phyloP scores from a whole-genome alignment of 2,113 vertebrate genomes.

The Syngnathoides biaculeatus region DNA sequence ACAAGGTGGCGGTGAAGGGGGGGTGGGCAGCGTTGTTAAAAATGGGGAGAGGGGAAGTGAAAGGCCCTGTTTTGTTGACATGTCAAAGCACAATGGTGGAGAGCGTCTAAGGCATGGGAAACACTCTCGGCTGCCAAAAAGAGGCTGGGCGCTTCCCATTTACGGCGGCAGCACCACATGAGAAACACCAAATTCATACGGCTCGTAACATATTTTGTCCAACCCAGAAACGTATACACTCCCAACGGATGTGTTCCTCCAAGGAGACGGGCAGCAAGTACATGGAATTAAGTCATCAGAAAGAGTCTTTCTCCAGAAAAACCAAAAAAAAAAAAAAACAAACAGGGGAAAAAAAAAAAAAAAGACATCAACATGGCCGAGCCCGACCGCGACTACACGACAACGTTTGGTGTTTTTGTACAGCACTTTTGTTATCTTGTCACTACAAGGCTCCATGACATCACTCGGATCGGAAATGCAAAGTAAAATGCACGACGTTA shows the following conservation, averaged over 20 bases:
- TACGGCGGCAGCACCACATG: slow-evolving; percentile 74
- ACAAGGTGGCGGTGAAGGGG: slow-evolving; percentile 33
- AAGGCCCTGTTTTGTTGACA: slow-evolving; percentile 76
- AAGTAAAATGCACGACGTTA: slow-evolving; percentile 62
- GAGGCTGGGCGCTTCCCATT: slow-evolving; percentile 86
- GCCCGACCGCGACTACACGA: slow-evolving; percentile 50
- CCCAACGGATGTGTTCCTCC: slow-evolving; percentile 28
- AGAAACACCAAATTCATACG: slow-evolving; percentile 48
- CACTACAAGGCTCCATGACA: slow-evolving; percentile 64
- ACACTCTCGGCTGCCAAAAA: slow-evolving; percentile 86
- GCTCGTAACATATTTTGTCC: slow-evolving; percentile 47
- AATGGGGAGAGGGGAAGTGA: slow-evolving; percentile 54
- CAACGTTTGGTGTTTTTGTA: slow-evolving; percentile 71
- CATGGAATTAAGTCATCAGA: slow-evolving; percentile 53
- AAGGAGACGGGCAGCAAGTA: slow-evolving; percentile 47
- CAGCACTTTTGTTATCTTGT: slow-evolving; percentile 64
- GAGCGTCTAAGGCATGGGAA: slow-evolving; percentile 89
- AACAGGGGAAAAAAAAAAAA: slow-evolving; percentile 38
- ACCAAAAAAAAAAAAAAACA: not conserved
- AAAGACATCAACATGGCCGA: slow-evolving; percentile 37
- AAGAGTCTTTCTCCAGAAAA: slow-evolving; percentile 55
- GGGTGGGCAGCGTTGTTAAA: slow-evolving; percentile 45
- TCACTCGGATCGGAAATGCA: slow-evolving; percentile 68
- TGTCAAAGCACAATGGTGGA: slow-evolving; percentile 88
- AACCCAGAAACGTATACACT: slow-evolving; percentile 43